Percentiles rank a stretch among this genome's conserved stretches.
phyloP scores from a whole-genome alignment of 2,797 vertebrate genomes.

The Rousettus madagascariensis region DNA sequence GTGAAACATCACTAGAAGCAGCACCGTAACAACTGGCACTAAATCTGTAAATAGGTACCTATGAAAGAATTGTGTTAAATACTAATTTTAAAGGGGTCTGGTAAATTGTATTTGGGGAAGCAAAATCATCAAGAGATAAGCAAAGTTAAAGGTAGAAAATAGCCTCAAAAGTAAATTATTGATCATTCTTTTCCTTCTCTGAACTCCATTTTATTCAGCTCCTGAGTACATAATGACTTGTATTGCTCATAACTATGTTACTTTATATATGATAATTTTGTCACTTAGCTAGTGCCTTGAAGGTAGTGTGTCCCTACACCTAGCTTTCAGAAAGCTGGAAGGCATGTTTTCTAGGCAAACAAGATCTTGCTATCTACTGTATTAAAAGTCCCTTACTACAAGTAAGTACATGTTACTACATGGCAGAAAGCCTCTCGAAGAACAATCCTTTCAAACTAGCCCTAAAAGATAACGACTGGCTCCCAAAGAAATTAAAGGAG shows the following conservation, averaged over 20 bases:
- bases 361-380: neutral
- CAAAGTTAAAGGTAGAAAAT: neutral
- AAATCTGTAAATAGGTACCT: neutral
- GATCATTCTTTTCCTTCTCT: neutral
- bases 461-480: neutral
- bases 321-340: neutral
- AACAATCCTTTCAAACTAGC: neutral
- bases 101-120: neutral
- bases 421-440: neutral
- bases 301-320: neutral
- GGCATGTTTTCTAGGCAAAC: neutral
- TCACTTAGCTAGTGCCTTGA: neutral
- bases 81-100: slow-evolving; percentile 21
- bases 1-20: neutral
- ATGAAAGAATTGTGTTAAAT: neutral
- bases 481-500: neutral
- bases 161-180: slow-evolving; percentile 11
- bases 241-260: neutral
- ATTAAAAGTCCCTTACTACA: neutral
- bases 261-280: neutral
- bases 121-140: slow-evolving; percentile 8
- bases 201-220: neutral
- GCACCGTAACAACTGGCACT: neutral
- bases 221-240: neutral
- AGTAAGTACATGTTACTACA: neutral